These are phyloP conservation scores for Neotragus pygmaeus DNA, from an alignment of 2,113 vertebrate species.

Conservation along the genomic window DNA sequence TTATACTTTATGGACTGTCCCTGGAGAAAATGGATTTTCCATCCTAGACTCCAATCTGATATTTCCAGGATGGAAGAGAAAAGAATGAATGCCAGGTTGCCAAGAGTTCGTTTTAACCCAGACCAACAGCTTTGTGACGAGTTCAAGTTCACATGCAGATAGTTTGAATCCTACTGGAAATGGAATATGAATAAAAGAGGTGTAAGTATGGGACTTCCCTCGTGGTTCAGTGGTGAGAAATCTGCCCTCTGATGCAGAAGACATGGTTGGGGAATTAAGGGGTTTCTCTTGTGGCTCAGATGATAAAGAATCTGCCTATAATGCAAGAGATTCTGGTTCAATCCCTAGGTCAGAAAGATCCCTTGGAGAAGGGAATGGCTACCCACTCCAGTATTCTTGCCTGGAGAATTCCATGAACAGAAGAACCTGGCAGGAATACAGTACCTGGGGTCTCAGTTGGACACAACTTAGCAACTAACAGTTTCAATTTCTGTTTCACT, in stretches of 20 bases:
- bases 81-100: background rate
- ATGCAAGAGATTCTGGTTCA: background rate
- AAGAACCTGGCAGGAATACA: background rate
- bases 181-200: background rate
- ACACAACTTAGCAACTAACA: background rate
- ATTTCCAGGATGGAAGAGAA: background rate
- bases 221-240: background rate
- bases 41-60: background rate
- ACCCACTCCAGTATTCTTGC: background rate
- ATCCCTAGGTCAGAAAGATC: background rate
- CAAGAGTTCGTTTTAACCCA: background rate
- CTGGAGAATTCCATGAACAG: background rate
- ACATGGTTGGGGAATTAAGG: background rate
- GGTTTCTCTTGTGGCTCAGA: background rate
- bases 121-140: background rate
- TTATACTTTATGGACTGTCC: background rate
- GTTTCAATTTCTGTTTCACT: background rate
- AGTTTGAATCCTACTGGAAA: background rate
- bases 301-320: background rate
- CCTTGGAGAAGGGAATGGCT: background rate
- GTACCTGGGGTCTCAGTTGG: background rate
- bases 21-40: background rate
- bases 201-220: background rate
- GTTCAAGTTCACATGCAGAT: background rate
- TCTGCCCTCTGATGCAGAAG: background rate